These are phyloP conservation scores for Drosophila grimshawi DNA, from an alignment of 1,140 invertebrate genomes.

Conservation along the genomic window DNA sequence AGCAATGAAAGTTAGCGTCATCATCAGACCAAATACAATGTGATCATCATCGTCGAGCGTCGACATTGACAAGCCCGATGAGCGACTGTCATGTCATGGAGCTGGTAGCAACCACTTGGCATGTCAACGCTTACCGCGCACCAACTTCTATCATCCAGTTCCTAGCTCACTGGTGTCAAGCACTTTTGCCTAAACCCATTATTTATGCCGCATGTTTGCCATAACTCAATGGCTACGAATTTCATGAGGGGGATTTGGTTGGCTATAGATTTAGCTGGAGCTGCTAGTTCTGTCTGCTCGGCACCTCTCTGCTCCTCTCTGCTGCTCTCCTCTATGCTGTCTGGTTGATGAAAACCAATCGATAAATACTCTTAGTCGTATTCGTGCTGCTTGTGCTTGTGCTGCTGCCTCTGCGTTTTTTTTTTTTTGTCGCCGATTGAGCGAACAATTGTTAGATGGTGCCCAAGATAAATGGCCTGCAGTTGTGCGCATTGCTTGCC, in stretches of 20 bases:
- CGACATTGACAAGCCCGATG: conserved; percentile 54
- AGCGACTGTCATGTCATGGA: conserved; percentile 73
- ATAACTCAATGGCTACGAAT: conserved; percentile 75
- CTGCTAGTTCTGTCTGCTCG: not conserved
- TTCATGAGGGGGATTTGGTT: conserved; percentile 5
- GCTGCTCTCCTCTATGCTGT: not conserved
- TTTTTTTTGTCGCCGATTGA: conserved; percentile 77
- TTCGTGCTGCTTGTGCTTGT: conserved; percentile 3
- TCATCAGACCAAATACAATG: conserved; percentile 48
- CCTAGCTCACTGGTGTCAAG: conserved; percentile 35
- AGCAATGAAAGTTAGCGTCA: conserved; percentile 69
- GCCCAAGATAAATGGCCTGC: conserved; percentile 77
- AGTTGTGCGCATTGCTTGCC: conserved; percentile 74
- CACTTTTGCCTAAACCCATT: conserved; percentile 60
- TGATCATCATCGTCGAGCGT: conserved; percentile 10
- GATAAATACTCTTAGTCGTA: conserved; percentile 56
- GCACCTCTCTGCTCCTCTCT: too few relatives aligned
- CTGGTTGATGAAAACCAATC: conserved; percentile 67
- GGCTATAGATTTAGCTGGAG: conserved; percentile 18
- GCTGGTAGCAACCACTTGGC: conserved; percentile 58
- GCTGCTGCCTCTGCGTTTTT: conserved; percentile 53
- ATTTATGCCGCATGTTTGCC: conserved; percentile 81
- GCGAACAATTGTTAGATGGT: conserved; percentile 72
- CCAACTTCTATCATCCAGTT: not conserved
- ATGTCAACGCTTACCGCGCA: conserved; percentile 65